phyloP scores from a whole-genome alignment of 2,113 vertebrate genomes.

The Anolis carolinensis region DNA sequence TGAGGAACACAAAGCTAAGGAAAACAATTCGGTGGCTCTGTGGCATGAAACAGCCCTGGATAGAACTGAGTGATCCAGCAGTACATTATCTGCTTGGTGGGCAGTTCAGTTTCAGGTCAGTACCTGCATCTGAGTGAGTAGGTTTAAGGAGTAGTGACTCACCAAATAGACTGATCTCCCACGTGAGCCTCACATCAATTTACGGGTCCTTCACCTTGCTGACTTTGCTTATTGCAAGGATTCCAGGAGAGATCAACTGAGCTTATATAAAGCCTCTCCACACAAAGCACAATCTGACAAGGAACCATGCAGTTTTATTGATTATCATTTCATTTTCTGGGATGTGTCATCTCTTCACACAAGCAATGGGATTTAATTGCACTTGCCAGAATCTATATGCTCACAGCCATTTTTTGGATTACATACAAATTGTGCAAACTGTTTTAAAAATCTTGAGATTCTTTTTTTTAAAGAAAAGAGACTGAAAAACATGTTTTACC shows the following conservation, averaged over 20 bases:
- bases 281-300: neutral
- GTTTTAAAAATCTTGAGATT: neutral
- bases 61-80: conserved; percentile 17
- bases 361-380: neutral
- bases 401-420: neutral
- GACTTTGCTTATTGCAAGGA: neutral
- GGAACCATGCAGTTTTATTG: neutral
- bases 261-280: neutral
- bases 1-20: neutral
- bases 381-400: conserved; percentile 13
- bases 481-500: neutral
- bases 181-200: neutral
- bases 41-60: neutral
- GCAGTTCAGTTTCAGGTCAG: neutral
- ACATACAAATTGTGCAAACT: neutral
- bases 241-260: neutral
- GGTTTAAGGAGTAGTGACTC: conserved; percentile 17
- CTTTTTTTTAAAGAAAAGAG: neutral
- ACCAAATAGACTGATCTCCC: neutral
- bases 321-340: neutral
- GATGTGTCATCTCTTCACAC: neutral
- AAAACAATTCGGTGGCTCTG: neutral
- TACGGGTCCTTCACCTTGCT: neutral
- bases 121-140: conserved; percentile 23
- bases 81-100: conserved; percentile 3